Base-by-base conservation (phyloP, 1,140 invertebrate species). In the Bombus confusus region DNA sequence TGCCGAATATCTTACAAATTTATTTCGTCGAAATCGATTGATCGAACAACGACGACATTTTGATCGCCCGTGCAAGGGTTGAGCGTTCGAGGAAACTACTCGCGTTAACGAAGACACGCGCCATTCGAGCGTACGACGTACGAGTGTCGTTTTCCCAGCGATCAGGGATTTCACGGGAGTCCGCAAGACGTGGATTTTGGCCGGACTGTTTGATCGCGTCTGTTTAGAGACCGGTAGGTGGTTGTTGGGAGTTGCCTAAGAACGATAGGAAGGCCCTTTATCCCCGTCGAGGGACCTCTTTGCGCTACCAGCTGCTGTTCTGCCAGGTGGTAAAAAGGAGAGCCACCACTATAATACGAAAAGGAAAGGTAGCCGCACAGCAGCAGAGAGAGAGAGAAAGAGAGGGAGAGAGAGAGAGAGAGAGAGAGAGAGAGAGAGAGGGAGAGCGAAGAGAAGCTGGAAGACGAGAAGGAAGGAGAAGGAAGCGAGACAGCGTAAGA, bases 261-360 rank as follows among this genome's bases (percentile, higher is more conserved):
- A 82, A 89, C 86, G 77, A 62, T 64, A 57, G 79, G 79, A 64
- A 80, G 69, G 59, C 41, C 66, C 59, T 90, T 90, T 90, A 87
- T 85, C 62, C 78, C 81, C 43, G 43, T 62, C 71, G 76, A 82
- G 71, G 47, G 75, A 86, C 43, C 74, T 64, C 69, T 75, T 78
- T 66, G 62, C 85, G 86, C 83, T 90, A 90, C 89, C 89, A 90
- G 89, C 89, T 90, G 89, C 89, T 85, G 89, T 83, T 90, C 81
- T 90, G 86, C 90, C 90, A 91, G 90, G 87, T 91, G 90, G 88
- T 90, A 91, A 89, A 89, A 91, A 87, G 79, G 79, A 88, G 83
- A 84, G 68, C 28, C 68, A 75, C 52, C 64, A n/a, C n/a, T n/a
- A n/a, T n/a, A n/a, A 37, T 18, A 83, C 59, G n/a, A 83, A 82